Conservation (phyloP, 2,888 invertebrate species). For the Argyra leucocephala region DNA sequence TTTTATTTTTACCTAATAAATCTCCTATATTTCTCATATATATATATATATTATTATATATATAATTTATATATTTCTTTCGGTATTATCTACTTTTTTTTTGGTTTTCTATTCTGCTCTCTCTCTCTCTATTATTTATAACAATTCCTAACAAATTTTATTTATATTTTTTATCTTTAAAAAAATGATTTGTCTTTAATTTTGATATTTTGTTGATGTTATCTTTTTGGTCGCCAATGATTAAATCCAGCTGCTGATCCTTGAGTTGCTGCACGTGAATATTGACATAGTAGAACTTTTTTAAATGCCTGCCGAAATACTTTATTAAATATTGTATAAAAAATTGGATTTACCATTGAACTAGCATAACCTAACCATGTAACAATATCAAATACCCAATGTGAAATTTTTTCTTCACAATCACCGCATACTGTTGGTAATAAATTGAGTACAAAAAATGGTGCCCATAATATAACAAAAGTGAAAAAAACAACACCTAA, state of each 20-base stretch:
- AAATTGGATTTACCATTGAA: constrained; percentile 90
- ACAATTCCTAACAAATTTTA: too few relatives aligned
- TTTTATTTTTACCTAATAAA: too few relatives aligned
- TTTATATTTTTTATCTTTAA: background rate
- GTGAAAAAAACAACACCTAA: constrained; percentile 89
- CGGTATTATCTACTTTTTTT: too few relatives aligned
- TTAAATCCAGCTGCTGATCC: constrained; percentile 42
- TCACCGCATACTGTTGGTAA: constrained; percentile 72
- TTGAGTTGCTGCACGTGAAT: constrained; percentile 39
- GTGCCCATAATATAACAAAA: constrained; percentile 91
- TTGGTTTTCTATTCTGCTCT: too few relatives aligned
- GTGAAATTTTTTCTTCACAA: constrained; percentile 65
- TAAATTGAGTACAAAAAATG: constrained; percentile 84
- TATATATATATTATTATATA: too few relatives aligned
- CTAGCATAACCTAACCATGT: constrained; percentile 91
- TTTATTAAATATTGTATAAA: constrained; percentile 92
- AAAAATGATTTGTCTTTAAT: constrained; percentile 5
- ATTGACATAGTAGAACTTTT: constrained; percentile 70
- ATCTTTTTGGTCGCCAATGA: constrained; percentile 50
- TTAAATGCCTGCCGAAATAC: constrained; percentile 86
- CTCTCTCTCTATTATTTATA: too few relatives aligned
- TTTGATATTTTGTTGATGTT: constrained; percentile 30
- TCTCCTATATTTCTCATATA: too few relatives aligned
- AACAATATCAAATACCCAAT: constrained; percentile 75
- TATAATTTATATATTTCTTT: too few relatives aligned